Conservation (phyloP, 2,797 vertebrate genomes). For the Anguilla obscura region DNA sequence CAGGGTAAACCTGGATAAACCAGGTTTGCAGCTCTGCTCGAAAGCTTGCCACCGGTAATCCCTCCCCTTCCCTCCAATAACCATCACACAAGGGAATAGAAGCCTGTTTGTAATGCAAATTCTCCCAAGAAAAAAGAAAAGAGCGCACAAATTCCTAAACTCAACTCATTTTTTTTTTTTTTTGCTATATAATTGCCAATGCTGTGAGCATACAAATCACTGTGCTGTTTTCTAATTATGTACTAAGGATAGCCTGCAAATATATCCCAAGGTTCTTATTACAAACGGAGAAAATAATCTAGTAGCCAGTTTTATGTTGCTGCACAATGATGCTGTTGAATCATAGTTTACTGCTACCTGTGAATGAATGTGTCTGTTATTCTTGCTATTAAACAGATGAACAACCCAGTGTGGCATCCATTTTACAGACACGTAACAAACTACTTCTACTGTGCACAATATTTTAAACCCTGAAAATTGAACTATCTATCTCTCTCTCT, state of each 20-base stretch:
- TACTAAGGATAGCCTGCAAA: not conserved
- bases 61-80: constrained; percentile 46
- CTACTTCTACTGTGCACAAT: not conserved
- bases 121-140: constrained; percentile 59
- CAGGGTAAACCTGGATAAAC: constrained; percentile 58
- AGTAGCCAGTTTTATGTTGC: not conserved
- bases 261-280: not conserved
- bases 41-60: constrained; percentile 29
- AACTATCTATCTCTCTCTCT: no score
- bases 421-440: not conserved
- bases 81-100: constrained; percentile 60
- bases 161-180: constrained; percentile 12
- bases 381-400: not conserved
- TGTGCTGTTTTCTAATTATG: not conserved
- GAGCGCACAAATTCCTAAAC: constrained; percentile 57
- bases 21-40: constrained; percentile 56
- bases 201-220: not conserved
- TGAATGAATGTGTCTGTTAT: not conserved
- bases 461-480: not conserved
- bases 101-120: constrained; percentile 69
- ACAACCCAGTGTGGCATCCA: not conserved
- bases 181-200: not conserved
- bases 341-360: not conserved
- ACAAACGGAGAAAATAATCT: not conserved
- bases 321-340: not conserved